phyloP scores from a whole-genome alignment of 2,888 invertebrate genomes.

The Acholoe squamosa region DNA sequence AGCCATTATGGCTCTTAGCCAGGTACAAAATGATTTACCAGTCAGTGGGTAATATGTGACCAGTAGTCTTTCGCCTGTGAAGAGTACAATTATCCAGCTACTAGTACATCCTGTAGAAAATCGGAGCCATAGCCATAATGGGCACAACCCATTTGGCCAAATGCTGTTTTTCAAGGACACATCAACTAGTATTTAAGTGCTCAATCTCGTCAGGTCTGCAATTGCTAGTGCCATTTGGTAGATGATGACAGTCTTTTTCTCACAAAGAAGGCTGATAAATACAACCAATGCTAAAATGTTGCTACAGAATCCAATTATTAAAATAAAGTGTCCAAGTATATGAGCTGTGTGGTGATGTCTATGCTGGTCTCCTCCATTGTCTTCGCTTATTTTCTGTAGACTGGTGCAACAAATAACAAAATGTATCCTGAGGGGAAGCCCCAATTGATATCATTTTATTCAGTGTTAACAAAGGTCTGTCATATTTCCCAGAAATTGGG shows the following conservation, averaged over 20 bases:
- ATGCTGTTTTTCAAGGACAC: neutral
- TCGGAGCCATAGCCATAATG: neutral
- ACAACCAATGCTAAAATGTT: slow-evolving; percentile 9
- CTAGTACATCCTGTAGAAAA: neutral
- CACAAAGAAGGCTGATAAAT: neutral
- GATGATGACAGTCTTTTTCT: neutral
- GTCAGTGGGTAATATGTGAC: slow-evolving; percentile 6
- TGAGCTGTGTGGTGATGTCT: neutral
- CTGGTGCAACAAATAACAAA: too few relatives aligned
- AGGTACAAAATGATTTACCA: neutral
- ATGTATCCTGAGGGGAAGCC: too few relatives aligned
- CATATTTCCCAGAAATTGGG: too few relatives aligned
- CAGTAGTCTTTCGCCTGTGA: neutral
- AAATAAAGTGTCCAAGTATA: neutral
- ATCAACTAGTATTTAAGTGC: neutral
- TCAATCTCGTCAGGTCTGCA: neutral
- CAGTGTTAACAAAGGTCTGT: too few relatives aligned
- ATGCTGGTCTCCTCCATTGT: neutral
- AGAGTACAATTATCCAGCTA: neutral
- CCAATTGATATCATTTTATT: too few relatives aligned
- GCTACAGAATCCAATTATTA: neutral
- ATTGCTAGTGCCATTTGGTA: neutral
- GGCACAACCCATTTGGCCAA: neutral
- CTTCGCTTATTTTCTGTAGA: neutral
- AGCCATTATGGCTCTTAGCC: neutral